These are phyloP conservation scores for Neomonachus schauinslandi DNA, from an alignment of 2,113 vertebrate genomes.

Conservation along the genomic window DNA sequence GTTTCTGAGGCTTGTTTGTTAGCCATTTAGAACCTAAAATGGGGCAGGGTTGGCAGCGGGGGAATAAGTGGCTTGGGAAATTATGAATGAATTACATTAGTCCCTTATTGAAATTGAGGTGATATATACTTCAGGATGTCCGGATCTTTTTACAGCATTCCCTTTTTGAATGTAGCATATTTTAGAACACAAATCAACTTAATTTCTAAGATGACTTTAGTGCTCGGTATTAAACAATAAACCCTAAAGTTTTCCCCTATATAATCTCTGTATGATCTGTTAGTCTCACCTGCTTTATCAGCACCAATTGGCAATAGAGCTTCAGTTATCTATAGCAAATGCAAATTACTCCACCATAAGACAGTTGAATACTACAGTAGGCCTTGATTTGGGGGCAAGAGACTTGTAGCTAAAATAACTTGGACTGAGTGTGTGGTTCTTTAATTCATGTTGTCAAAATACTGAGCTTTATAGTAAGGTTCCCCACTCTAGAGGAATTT, in stretches of 20 bases:
- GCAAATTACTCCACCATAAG: neutral
- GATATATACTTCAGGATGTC: neutral
- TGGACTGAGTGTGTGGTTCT: neutral
- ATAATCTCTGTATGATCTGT: neutral
- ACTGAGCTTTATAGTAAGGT: neutral
- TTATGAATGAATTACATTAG: neutral
- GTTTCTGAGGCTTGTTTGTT: neutral
- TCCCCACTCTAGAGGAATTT: neutral
- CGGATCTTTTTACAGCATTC: neutral
- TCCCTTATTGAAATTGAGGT: neutral
- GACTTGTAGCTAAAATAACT: neutral
- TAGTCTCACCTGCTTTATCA: neutral
- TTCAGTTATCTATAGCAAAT: neutral
- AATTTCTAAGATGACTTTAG: slow-evolving; percentile 1
- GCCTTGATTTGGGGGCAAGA: neutral
- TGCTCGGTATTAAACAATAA: neutral
- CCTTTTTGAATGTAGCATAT: slow-evolving; percentile 8
- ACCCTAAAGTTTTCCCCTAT: neutral
- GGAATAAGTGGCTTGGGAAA: slow-evolving; percentile 1
- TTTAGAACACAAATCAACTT: neutral
- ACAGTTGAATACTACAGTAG: neutral
- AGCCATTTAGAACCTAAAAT: neutral
- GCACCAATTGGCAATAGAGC: neutral
- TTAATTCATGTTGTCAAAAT: neutral
- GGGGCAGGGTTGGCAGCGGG: neutral